Evolutionary conservation across 2,888 invertebrate species (phyloP).

Genomic region (Pyralis farinalis): DNA sequence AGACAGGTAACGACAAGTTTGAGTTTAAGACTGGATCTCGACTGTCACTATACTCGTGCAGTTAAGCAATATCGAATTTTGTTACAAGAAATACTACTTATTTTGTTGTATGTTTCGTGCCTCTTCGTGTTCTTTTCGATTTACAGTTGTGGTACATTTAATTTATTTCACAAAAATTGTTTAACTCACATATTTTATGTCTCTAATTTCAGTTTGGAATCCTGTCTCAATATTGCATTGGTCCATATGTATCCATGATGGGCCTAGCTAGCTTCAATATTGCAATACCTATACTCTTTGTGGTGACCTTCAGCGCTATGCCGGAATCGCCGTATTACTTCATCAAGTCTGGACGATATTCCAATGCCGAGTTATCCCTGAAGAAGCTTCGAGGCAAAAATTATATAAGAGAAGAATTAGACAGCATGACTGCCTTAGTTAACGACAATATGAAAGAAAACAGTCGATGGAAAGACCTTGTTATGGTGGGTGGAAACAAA

Average conservation of each 20-base stretch:
- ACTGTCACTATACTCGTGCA: too few relatives aligned
- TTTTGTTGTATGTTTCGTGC: too few relatives aligned
- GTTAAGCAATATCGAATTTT: too few relatives aligned
- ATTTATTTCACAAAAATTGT: too few relatives aligned
- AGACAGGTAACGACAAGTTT: too few relatives aligned
- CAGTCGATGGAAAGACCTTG: constrained; percentile 69
- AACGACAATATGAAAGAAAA: constrained; percentile 76
- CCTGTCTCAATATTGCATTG: constrained; percentile 81
- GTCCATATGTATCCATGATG: constrained; percentile 80
- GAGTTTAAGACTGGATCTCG: too few relatives aligned
- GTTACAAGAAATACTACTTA: too few relatives aligned
- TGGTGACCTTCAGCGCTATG: constrained; percentile 80
- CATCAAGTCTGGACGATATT: constrained; percentile 67
- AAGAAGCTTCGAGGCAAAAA: constrained; percentile 77
- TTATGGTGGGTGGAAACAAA: constrained; percentile 69
- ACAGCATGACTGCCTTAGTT: constrained; percentile 74
- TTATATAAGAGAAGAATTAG: constrained; percentile 78
- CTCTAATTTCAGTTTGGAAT: constrained; percentile 80
- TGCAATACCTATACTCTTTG: constrained; percentile 76
- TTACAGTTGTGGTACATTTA: too few relatives aligned
- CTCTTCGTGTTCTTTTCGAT: too few relatives aligned
- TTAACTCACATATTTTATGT: too few relatives aligned
- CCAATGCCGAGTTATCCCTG: constrained; percentile 78
- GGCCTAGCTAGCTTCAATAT: constrained; percentile 79
- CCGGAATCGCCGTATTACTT: constrained; percentile 85